Percentiles rank a stretch among this genome's conserved stretches.
Evolutionary conservation across 2,113 vertebrate species (phyloP).

Genomic region (Amia ocellicauda): DNA sequence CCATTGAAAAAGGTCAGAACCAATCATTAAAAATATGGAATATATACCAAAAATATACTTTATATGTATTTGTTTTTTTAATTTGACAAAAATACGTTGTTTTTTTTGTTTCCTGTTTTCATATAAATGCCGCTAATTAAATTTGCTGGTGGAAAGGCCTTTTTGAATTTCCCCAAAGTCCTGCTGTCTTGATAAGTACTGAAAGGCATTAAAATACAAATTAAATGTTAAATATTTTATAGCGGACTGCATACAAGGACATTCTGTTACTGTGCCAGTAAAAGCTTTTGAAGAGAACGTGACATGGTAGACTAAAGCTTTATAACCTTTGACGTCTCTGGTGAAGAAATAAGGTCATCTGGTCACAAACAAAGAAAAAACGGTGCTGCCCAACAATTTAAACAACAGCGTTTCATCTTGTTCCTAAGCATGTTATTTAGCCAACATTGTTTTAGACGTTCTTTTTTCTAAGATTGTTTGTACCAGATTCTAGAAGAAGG

Average conservation of each 20-base stretch:
- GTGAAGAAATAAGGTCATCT: background rate
- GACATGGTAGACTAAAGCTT: background rate
- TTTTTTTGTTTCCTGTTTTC: too few relatives aligned
- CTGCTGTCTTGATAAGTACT: constrained; percentile 12
- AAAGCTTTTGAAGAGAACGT: background rate
- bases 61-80: too few relatives aligned
- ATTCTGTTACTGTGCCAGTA: background rate
- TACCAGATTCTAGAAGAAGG: background rate
- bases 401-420: too few relatives aligned
- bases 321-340: background rate
- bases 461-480: background rate
- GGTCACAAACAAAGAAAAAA: background rate
- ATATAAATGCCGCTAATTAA: constrained; percentile 21
- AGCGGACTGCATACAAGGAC: background rate
- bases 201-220: constrained; percentile 24
- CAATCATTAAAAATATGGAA: too few relatives aligned
- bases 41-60: too few relatives aligned
- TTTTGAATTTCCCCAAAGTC: constrained; percentile 12
- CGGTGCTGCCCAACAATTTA: background rate
- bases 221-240: constrained; percentile 21
- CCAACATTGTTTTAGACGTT: too few relatives aligned
- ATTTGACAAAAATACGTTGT: too few relatives aligned
- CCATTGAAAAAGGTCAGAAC: too few relatives aligned
- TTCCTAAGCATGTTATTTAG: too few relatives aligned
- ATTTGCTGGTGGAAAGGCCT: constrained; percentile 8